Evolutionary conservation across 2,888 invertebrate species (phyloP).

Genomic region (Phengaris arion): DNA sequence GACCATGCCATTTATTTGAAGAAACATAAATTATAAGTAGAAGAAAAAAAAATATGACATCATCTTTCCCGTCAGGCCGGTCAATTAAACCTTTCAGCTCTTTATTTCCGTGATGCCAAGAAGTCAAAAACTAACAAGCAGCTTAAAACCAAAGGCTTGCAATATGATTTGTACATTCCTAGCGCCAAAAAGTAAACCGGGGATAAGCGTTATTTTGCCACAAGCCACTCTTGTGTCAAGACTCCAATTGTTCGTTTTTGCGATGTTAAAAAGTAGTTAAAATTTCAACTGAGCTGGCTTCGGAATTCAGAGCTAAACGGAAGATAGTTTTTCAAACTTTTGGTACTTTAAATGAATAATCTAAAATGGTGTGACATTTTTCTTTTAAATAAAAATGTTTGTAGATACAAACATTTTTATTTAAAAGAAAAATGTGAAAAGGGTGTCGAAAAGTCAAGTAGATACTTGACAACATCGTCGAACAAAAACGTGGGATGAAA

Average conservation of each 20-base stretch:
- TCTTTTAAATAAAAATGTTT: not conserved
- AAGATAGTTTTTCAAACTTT: slow-evolving; percentile 2
- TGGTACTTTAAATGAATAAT: not conserved
- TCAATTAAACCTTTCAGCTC: not conserved
- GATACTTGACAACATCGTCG: no score
- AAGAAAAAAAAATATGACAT: not conserved
- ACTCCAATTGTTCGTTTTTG: slow-evolving; percentile 24
- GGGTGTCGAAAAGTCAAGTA: no score
- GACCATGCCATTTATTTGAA: no score
- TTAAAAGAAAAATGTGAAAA: no score
- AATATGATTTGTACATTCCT: slow-evolving; percentile 26
- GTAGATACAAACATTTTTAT: no score
- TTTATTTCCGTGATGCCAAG: not conserved
- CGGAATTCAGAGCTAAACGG: not conserved
- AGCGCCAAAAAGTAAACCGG: not conserved
- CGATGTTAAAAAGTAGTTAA: slow-evolving; percentile 23
- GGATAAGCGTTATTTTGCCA: slow-evolving; percentile 27
- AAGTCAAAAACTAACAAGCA: slow-evolving; percentile 13
- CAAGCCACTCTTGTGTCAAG: slow-evolving; percentile 28
- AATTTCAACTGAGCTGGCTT: slow-evolving; percentile 3
- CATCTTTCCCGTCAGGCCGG: not conserved
- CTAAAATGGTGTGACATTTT: not conserved
- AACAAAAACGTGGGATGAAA: no score
- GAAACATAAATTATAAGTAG: no score
- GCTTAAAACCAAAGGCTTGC: slow-evolving; percentile 21